Conservation (phyloP, 2,888 invertebrate genomes). For the Scaptomyza tumidula region DNA sequence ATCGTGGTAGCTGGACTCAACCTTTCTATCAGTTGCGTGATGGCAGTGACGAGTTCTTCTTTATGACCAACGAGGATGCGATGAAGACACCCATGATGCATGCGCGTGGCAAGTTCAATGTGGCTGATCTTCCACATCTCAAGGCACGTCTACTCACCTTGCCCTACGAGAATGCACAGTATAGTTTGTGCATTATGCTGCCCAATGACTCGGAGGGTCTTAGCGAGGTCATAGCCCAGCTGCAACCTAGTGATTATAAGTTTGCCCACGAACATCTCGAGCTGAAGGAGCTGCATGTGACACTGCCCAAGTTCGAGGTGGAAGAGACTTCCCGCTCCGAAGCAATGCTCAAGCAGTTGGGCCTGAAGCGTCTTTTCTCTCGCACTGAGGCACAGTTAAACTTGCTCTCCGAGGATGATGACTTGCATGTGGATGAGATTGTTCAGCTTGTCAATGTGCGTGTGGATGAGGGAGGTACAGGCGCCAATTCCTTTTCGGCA, state of each 20-base stretch:
- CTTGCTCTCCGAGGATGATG: conserved; percentile 86
- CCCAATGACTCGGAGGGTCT: conserved; percentile 87
- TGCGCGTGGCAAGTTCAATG: conserved; percentile 87
- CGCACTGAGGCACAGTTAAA: conserved; percentile 86
- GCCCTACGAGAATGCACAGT: conserved; percentile 89
- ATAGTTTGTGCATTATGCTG: conserved; percentile 86
- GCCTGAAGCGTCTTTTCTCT: conserved; percentile 87
- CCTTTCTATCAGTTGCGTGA: conserved; percentile 86
- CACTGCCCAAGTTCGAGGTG: conserved; percentile 87
- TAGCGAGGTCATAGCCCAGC: conserved; percentile 85
- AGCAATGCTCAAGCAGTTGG: conserved; percentile 86
- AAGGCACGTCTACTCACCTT: conserved; percentile 89
- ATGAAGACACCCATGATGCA: conserved; percentile 89
- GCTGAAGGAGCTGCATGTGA: conserved; percentile 85
- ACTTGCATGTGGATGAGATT: conserved; percentile 88
- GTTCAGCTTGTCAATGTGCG: conserved; percentile 88
- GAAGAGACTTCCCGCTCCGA: conserved; percentile 88
- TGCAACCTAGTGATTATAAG: conserved; percentile 85
- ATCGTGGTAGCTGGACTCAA: conserved; percentile 91
- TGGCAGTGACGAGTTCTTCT: conserved; percentile 87
- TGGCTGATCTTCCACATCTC: conserved; percentile 87
- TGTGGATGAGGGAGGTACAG: conserved; percentile 86
- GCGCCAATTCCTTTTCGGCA: conserved; percentile 85
- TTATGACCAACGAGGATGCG: conserved; percentile 87
- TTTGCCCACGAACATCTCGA: conserved; percentile 53